Evolutionary conservation across 37 sponge, comb jelly and placozoan species (phyloP), one percentile per base, ranked within the genome.

Genomic region (Hormiphora californensis): DNA sequence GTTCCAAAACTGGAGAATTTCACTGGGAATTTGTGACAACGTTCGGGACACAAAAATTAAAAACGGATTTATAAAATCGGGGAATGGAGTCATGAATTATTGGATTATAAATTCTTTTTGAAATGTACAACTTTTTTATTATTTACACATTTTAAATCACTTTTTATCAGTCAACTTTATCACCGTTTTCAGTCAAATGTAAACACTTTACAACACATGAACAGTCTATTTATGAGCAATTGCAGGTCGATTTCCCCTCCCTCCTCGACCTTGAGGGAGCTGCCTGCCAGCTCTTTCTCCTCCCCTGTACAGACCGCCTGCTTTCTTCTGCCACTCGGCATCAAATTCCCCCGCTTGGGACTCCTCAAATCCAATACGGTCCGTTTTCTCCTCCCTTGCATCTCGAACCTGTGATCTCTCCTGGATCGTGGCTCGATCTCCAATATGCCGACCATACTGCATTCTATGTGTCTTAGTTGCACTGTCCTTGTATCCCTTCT

Each of bases 321-420:
- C 81, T 33, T 73, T 73, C 2, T 3, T 73, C 17, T 28, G 46
- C 81, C 81, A 73, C 44, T 73, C 81, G 4, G 28, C 9, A 25
- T 73, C 44, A 73, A 73, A 73, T 3, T 73, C 81, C 5, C 46
- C 46, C 12, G 81, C 81, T 36, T 73, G 28, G 1, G 28, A 4
- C 81, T 73, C 81, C 1, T 21, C 43, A 28, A 73, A 36, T 0
- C 81, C 81, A 46, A 25, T 36, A 36, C 43, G 43, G 25, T 73
- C 81, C 8, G 41, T 73, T 28, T 73, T 73, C 44, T 73, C 81
- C 25, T 73, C 44, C 25, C 81, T 43, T 3, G 40, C 28, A n/a
- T 73, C 81, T 11, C 81, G 81, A 22, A 73, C 81, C 81, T 73
- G 81, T 28, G 81, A 73, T 73, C 81, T 27, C 22, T 73, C 81